Evolutionary conservation across 2,113 vertebrate genomes (phyloP).

Genomic region (Albula glossodonta): DNA sequence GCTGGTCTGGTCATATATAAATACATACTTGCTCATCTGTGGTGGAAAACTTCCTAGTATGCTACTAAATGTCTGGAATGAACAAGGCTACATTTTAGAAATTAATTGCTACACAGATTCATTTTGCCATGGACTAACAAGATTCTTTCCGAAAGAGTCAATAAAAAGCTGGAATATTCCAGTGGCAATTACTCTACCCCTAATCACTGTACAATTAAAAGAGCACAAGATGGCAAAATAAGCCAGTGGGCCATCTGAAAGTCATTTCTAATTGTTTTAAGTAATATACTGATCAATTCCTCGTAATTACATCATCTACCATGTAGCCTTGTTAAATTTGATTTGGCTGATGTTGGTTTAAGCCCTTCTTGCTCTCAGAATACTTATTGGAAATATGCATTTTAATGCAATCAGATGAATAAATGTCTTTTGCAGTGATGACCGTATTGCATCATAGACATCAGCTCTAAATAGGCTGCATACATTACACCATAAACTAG

Average conservation of each 20-base stretch:
- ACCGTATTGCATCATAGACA: slow-evolving; percentile 64
- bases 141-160: slow-evolving; percentile 62
- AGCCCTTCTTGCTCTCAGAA: slow-evolving; percentile 79
- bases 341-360: slow-evolving; percentile 90
- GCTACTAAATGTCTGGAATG: neutral
- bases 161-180: slow-evolving; percentile 61
- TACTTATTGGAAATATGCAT: slow-evolving; percentile 83
- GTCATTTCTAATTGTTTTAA: slow-evolving; percentile 96
- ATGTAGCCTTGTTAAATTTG: slow-evolving; percentile 82
- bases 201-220: slow-evolving; percentile 36
- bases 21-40: slow-evolving; percentile 3
- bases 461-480: slow-evolving; percentile 62
- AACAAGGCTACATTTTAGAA: slow-evolving; percentile 13
- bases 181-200: slow-evolving; percentile 58
- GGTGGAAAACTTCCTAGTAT: neutral
- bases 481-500: slow-evolving; percentile 48
- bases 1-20: no score
- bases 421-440: slow-evolving; percentile 66
- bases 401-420: slow-evolving; percentile 74
- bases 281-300: slow-evolving; percentile 91
- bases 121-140: slow-evolving; percentile 21
- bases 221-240: slow-evolving; percentile 61
- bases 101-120: slow-evolving; percentile 17
- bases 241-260: slow-evolving; percentile 66
- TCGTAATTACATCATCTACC: slow-evolving; percentile 87